Conservation (phyloP, 2,797 vertebrate genomes). For the Rhynchotus rufescens region DNA sequence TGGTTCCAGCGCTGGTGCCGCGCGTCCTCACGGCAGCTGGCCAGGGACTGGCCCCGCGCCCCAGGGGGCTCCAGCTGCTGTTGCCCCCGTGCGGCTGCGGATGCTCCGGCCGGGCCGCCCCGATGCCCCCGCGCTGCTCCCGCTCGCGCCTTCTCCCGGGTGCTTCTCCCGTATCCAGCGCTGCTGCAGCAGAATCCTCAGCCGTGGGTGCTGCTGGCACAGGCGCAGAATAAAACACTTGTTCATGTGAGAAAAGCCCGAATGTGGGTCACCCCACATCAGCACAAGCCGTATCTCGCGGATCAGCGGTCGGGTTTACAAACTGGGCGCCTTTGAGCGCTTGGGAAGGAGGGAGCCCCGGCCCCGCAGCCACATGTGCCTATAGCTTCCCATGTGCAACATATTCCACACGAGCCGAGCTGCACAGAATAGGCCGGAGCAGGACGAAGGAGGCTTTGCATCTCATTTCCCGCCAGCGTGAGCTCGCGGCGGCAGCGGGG, state of each 20-base stretch:
- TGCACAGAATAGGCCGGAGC: neutral
- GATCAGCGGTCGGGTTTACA: conserved; percentile 50
- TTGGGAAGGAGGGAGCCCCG: neutral
- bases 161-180: neutral
- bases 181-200: neutral
- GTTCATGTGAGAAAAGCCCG: neutral
- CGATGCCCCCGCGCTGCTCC: too few relatives aligned
- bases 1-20: too few relatives aligned
- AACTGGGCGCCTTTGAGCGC: neutral
- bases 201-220: fast-evolving
- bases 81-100: too few relatives aligned
- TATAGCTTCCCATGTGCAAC: too few relatives aligned
- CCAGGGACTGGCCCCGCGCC: too few relatives aligned
- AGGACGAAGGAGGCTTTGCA: neutral
- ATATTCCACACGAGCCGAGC: neutral
- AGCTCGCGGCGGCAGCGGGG: neutral
- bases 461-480: neutral
- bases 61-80: too few relatives aligned
- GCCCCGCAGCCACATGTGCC: too few relatives aligned
- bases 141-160: too few relatives aligned
- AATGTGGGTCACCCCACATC: conserved; percentile 53
- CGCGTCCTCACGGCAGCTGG: too few relatives aligned
- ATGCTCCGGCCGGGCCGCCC: too few relatives aligned
- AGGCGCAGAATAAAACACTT: neutral
- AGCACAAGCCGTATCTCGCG: conserved; percentile 49